These are phyloP conservation scores for Metopia argyrocephala DNA, from an alignment of 2,888 invertebrate genomes.

Conservation along the genomic window DNA sequence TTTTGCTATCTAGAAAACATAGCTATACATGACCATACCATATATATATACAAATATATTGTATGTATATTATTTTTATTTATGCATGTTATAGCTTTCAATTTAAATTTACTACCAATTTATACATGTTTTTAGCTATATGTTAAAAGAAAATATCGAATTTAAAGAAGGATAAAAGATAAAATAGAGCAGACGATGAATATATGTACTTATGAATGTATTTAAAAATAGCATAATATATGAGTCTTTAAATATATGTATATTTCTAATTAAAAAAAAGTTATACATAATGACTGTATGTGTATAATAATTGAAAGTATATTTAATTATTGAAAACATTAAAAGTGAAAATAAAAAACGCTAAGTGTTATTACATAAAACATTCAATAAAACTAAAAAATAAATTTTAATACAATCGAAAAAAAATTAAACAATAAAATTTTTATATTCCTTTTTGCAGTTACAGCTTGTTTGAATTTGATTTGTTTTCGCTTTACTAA, in stretches of 20 bases:
- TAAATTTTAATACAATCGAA: constrained; percentile 20
- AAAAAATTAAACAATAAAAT: constrained; percentile 19
- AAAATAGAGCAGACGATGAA: not conserved
- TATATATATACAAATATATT: constrained; percentile 1
- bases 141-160: not conserved
- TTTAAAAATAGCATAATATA: constrained; percentile 12
- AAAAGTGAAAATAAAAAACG: too few relatives aligned
- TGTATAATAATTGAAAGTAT: constrained; percentile 11
- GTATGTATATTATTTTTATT: constrained; percentile 23
- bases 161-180: not conserved
- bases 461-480: too few relatives aligned
- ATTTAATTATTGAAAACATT: too few relatives aligned
- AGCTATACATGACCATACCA: constrained; percentile 1
- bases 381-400: constrained; percentile 17
- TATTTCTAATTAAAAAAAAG: constrained; percentile 15
- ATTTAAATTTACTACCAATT: constrained; percentile 47
- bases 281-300: constrained; percentile 52
- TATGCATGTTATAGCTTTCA: constrained; percentile 6
- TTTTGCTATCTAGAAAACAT: too few relatives aligned
- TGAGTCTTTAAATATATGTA: constrained; percentile 44
- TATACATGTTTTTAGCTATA: constrained; percentile 32
- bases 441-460: too few relatives aligned
- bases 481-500: constrained; percentile 3
- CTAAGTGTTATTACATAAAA: too few relatives aligned
- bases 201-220: constrained; percentile 11